Conservation (phyloP, 2,888 invertebrate species). For the Chrysopilus asiliformis region DNA sequence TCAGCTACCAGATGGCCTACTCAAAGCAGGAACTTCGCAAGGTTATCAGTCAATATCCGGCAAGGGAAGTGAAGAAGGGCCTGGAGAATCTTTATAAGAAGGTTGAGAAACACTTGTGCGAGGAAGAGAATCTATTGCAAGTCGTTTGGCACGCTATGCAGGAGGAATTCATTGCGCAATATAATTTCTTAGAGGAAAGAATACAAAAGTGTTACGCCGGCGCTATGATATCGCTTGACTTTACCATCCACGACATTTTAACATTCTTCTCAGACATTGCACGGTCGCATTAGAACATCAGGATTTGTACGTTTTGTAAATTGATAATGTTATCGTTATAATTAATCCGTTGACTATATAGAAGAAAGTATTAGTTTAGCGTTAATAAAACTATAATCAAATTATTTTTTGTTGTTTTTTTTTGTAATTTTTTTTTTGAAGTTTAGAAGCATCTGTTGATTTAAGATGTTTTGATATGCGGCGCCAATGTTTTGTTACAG, state of each 20-base stretch:
- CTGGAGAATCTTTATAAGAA: constrained; percentile 86
- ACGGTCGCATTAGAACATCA: constrained; percentile 76
- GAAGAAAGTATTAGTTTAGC: too few species aligned
- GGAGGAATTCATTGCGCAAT: constrained; percentile 95
- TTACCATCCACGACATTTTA: constrained; percentile 89
- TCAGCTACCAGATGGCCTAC: constrained; percentile 94
- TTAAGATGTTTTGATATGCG: too few species aligned
- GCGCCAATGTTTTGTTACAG: too few species aligned
- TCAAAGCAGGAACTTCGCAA: constrained; percentile 93
- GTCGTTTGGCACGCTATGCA: constrained; percentile 99
- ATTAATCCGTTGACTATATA: too few species aligned
- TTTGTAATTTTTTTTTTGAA: too few species aligned
- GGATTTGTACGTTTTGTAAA: too few species aligned
- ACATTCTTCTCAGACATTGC: constrained; percentile 98
- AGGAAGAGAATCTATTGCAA: constrained; percentile 81
- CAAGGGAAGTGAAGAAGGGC: constrained; percentile 82
- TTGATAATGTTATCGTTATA: too few species aligned
- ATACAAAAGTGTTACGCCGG: constrained; percentile 94
- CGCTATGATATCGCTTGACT: constrained; percentile 85
- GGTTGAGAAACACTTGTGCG: constrained; percentile 94
- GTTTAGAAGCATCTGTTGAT: too few species aligned
- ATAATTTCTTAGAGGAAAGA: constrained; percentile 81
- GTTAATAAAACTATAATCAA: too few species aligned
- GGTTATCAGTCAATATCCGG: constrained; percentile 89
- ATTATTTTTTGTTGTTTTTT: too few species aligned